Evolutionary conservation across 2,113 vertebrate genomes (phyloP), one percentile per base, ranked within the genome.

Genomic region (Thunnus maccoyii): DNA sequence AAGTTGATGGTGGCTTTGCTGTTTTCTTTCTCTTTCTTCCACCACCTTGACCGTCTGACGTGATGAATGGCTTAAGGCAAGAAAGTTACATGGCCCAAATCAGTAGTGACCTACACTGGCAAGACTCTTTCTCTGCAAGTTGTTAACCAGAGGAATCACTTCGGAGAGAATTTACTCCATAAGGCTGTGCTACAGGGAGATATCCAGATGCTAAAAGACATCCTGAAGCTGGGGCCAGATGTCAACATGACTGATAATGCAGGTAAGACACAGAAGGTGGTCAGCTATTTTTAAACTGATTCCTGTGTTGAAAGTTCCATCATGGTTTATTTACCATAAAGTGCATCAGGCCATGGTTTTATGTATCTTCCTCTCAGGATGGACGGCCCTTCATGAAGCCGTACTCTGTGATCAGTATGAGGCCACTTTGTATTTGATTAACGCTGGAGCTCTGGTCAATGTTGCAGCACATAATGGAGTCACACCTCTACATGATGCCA

Each of bases 401-500:
- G 52, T 20, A 44, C 13, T 70, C 13, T 52, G 67, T 22, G 15
- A 41, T 70, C 32, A 76, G 83, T 93, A 91, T 72, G 13, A 2
- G 4, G 90, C 86, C 89, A 92, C 88, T 73, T 88, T 78, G 77
- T 90, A 90, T 32, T 91, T 97, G 25, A 60, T 97, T 73, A 89
- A 94, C 90, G 95, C 95, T 71, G 96, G 96, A 86, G 95, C 96
- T 70, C 74, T 94, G 84, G 95, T 95, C 72, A 95, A 97, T 89
- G 82, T 85, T 85, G 85, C 68, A 79, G 93, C 93, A 87, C 54
- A 51, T 55, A 68, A 93, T 30, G 88, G 94, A 73, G 55, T 94
- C 84, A 96, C 95, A 77, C 96, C 96, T 10, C 76, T 97, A n/a
- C 94, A 96, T 41, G 91, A 96, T 78, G 96, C 96, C 82, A 94